These are phyloP conservation scores for Sclerurus mexicanus DNA, from an alignment of 2,113 vertebrate genomes.

Conservation along the genomic window DNA sequence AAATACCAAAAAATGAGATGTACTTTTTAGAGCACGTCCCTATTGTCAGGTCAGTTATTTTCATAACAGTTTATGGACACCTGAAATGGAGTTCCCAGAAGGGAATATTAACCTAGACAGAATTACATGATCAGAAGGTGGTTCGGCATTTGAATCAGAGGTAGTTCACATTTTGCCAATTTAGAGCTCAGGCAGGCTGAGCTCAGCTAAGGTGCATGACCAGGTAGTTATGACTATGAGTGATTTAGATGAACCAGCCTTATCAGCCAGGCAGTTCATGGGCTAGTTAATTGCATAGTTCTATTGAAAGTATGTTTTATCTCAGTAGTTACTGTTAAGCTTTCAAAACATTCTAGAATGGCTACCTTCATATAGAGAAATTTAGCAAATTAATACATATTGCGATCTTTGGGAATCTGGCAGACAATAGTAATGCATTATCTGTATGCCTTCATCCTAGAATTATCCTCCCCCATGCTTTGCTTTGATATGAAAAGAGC, in stretches of 20 bases:
- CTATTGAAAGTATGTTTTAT: neutral
- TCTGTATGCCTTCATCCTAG: neutral
- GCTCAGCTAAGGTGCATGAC: neutral
- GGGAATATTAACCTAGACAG: neutral
- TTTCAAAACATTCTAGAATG: neutral
- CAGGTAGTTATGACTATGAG: neutral
- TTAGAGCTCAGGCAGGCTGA: neutral
- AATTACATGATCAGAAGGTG: neutral
- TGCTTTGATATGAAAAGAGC: neutral
- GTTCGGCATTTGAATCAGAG: neutral
- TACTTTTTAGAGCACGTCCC: neutral
- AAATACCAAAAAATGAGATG: accelerated
- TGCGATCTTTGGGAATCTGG: neutral
- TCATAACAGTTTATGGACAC: neutral
- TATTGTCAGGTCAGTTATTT: neutral
- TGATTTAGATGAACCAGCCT: neutral
- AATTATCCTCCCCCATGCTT: neutral
- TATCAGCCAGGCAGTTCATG: neutral
- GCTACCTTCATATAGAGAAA: neutral
- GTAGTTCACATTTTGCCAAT: neutral
- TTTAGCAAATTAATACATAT: neutral
- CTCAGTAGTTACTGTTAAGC: neutral
- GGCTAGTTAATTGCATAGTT: neutral
- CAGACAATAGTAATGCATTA: neutral
- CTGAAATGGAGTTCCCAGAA: neutral